Percentiles rank a stretch among this genome's conserved stretches.
phyloP scores from a whole-genome alignment of 53 echinoderm and acorn worm genomes.

The Hippasteria phrygiana region DNA sequence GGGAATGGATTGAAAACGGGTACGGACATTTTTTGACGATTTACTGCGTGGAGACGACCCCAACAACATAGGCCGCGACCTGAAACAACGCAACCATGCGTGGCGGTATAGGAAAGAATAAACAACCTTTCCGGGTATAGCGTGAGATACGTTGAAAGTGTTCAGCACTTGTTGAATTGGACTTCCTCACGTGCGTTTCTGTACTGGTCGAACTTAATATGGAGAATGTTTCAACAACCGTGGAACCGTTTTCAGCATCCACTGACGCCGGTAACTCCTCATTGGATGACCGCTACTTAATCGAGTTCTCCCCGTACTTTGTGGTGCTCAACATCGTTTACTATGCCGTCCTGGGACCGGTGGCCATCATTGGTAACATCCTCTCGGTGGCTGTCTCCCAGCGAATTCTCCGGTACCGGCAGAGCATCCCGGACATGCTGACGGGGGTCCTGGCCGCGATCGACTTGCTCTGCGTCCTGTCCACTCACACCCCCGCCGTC shows the following conservation, averaged over 20 bases:
- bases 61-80: too few species aligned
- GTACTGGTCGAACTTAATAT: neutral
- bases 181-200: neutral
- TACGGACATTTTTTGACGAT: too few species aligned
- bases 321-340: constrained; percentile 52
- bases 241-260: neutral
- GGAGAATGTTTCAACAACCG: constrained; percentile 12
- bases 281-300: neutral
- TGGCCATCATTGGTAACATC: constrained; percentile 62
- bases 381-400: constrained; percentile 46
- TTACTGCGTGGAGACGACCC: too few species aligned
- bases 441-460: constrained; percentile 60
- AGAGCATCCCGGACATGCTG: constrained; percentile 65
- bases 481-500: constrained; percentile 54
- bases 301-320: constrained; percentile 6
- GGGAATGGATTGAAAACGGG: too few species aligned
- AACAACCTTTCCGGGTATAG: too few species aligned
- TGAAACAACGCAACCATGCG: too few species aligned
- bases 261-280: neutral
- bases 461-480: constrained; percentile 48
- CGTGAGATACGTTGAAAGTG: too few species aligned
- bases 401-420: constrained; percentile 47
- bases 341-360: constrained; percentile 57
- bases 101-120: too few species aligned
- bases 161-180: too few species aligned